phyloP scores from a whole-genome alignment of 2,888 invertebrate genomes.

The Therioaphis trifolii region DNA sequence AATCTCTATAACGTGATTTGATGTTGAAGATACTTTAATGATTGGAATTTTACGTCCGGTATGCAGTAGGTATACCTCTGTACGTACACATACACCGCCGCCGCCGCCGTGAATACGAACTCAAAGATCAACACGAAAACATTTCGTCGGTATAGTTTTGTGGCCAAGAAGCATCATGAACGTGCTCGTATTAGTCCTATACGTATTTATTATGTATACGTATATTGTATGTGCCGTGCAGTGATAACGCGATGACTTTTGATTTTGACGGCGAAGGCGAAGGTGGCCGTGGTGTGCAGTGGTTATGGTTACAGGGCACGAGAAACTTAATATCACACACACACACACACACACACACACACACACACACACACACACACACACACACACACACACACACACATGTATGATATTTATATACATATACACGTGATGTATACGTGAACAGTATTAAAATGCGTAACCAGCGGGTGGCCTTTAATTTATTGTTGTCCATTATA shows the following conservation, averaged over 20 bases:
- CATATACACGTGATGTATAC: background rate
- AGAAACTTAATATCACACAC: background rate
- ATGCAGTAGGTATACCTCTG: no score
- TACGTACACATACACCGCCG: no score
- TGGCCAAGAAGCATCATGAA: background rate
- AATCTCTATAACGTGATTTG: no score
- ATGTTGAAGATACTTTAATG: background rate
- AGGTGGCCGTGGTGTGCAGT: background rate
- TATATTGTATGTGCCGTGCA: background rate
- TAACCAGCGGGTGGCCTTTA: conserved; percentile 54
- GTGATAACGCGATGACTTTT: conserved; percentile 39
- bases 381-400: background rate
- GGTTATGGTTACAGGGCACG: background rate
- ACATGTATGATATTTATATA: background rate
- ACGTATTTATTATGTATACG: background rate
- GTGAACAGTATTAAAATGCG: conserved; percentile 3
- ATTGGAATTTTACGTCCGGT: background rate
- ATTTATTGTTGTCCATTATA: conserved; percentile 37
- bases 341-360: background rate
- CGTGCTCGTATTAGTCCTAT: background rate
- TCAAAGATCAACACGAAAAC: background rate
- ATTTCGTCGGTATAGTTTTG: background rate
- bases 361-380: background rate
- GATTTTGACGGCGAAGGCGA: background rate
- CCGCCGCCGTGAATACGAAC: background rate